These are phyloP conservation scores for Pelecanoides urinatrix DNA, from an alignment of 2,113 vertebrate genomes.

Conservation along the genomic window DNA sequence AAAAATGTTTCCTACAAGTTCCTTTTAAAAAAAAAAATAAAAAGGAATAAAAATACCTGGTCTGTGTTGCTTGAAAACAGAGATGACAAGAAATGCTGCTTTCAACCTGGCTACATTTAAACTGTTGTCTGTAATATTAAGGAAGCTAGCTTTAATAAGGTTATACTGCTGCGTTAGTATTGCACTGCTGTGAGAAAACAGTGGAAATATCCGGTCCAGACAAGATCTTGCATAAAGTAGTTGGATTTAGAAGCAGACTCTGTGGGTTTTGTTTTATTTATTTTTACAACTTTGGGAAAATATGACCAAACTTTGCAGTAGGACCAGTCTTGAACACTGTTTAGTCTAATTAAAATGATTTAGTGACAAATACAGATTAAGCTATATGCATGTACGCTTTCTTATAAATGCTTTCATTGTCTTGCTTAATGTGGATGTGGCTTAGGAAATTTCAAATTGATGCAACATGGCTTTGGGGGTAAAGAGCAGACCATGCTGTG, in stretches of 20 bases:
- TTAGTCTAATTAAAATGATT: conserved; percentile 39
- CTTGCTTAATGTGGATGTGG: background rate
- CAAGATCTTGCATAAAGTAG: background rate
- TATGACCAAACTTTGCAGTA: background rate
- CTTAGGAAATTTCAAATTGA: conserved; percentile 32
- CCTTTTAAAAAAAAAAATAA: background rate
- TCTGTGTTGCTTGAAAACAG: background rate
- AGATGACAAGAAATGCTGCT: background rate
- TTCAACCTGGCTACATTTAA: background rate
- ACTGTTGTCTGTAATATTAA: background rate
- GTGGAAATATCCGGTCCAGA: background rate
- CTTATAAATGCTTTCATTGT: conserved; percentile 36
- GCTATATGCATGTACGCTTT: background rate
- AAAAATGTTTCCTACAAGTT: background rate
- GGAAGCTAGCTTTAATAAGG: background rate
- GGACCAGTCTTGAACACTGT: background rate
- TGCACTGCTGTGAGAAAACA: background rate
- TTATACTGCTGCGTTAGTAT: background rate
- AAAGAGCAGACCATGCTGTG: conserved; percentile 41
- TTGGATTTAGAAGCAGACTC: conserved; percentile 9
- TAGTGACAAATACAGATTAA: conserved; percentile 15
- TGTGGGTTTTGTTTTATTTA: background rate
- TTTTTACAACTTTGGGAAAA: conserved; percentile 30
- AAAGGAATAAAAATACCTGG: background rate
- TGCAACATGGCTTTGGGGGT: background rate